Evolutionary conservation across 2,797 vertebrate genomes (phyloP), one percentile per base, ranked within the genome.

Genomic region (Nannoperca australis): DNA sequence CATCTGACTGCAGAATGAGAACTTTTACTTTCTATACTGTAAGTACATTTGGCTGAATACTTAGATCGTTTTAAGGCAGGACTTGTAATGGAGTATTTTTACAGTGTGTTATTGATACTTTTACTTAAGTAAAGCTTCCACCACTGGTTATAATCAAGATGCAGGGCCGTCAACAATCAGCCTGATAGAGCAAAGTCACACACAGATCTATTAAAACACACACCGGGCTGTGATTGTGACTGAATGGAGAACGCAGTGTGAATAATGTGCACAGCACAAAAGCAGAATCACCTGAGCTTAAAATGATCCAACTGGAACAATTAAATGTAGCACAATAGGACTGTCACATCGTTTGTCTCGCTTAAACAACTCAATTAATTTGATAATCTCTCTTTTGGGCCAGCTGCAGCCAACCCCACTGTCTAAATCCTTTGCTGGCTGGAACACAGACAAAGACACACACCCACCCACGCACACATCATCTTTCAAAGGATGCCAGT

Each of bases 341-440:
- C 74, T 63, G 80, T 63, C 75, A 78, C 79, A 68, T 72, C 85
- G 85, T 89, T 86, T 83, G 81, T 87, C 81, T 89, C 14, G 15
- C 56, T 55, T 64, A 84, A 85, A 89, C 86, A 87, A 92, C 78
- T 87, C 68, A 87, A 85, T 92, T 87, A 86, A 91, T 91, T 91
- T 85, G 78, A 75, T 89, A 85, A 91, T 83, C 85, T 91, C 73
- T 76, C 72, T 79, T 85, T 80, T 78, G 56, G 65, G 56, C 62
- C 69, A n/a, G 45, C 79, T 82, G 77, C 78, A 84, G 76, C 55
- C n/a, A 81, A 81, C 64, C 70, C 70, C 59, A 64, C 58, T 45
- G 71, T 64, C 61, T 82, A 69, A 87, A 85, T 73, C 70, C 76
- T 67, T 73, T 27, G 66, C 66, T 62, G 72, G 49, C 65, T 69